Evolutionary conservation across 1,140 invertebrate genomes (phyloP), one percentile per base, ranked within the genome.

Genomic region (Coboldia fuscipes): DNA sequence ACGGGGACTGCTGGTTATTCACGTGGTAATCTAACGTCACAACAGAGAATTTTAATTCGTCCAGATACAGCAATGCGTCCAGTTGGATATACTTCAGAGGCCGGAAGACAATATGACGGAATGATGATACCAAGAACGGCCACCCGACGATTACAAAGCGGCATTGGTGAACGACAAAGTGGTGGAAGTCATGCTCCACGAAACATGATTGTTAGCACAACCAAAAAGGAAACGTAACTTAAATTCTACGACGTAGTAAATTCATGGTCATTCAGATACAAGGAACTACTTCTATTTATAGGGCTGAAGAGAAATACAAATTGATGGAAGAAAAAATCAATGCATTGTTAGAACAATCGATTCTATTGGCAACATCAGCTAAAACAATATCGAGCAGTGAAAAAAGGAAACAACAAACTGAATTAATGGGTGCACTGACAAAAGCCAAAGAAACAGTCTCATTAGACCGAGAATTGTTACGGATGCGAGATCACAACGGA

Each of bases 11-110:
- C n/a, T n/a, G n/a, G n/a, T n/a, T n/a, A n/a, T n/a, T n/a, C n/a
- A n/a, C n/a, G n/a, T n/a, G n/a, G n/a, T n/a, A n/a, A n/a, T n/a
- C n/a, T n/a, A n/a, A n/a, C n/a, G n/a, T n/a, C n/a, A n/a, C n/a
- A n/a, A n/a, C n/a, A n/a, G n/a, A n/a, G n/a, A n/a, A n/a, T n/a
- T n/a, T n/a, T n/a, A n/a, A n/a, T n/a, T 23, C 63, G 92, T 37
- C 92, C 92, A 8, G 88, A 94, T 66, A 97, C 93, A 9, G 90
- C 90, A 15, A 82, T 96, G n/a, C 63, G 82, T 36, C 90, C 84
- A 9, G 92, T 85, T 26, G 92, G 93, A 3, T 97, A 89, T 51
- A 90, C 83, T 3, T 83, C 82, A 15, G 68, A 68, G 37, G 57
- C 56, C 29, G 61, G 55, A 39, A 66, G 66, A 44, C 63, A 62